These are phyloP conservation scores for Liopterus haemorrhoidalis DNA, from an alignment of 2,888 invertebrate species.

Conservation along the genomic window DNA sequence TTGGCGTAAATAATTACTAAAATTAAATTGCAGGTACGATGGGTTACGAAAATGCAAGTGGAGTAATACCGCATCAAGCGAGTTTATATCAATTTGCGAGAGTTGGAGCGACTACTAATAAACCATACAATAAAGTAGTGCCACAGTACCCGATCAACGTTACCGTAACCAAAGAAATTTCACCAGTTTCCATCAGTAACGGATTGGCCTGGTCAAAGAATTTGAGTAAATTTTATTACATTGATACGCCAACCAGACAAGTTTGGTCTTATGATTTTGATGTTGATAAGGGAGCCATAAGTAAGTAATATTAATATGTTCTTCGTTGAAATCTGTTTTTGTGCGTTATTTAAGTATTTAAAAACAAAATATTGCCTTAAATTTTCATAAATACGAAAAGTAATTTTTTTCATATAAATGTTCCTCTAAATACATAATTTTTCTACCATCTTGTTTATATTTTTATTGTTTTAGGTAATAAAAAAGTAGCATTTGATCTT, in stretches of 20 bases:
- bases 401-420: not conserved
- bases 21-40: conserved; percentile 54
- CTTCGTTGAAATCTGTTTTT: too few species aligned
- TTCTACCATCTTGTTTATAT: too few species aligned
- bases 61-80: conserved; percentile 51
- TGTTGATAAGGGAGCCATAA: conserved; percentile 47
- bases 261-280: conserved; percentile 64
- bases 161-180: conserved; percentile 24
- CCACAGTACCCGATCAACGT: too few species aligned
- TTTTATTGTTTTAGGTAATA: conserved; percentile 31
- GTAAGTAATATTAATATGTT: too few species aligned
- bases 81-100: conserved; percentile 54
- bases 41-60: conserved; percentile 51
- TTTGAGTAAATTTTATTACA: conserved; percentile 64
- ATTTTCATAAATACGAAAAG: too few species aligned
- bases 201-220: conserved; percentile 68
- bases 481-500: conserved; percentile 55
- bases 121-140: too few species aligned
- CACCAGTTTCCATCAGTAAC: conserved; percentile 59
- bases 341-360: too few species aligned
- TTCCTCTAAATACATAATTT: not conserved
- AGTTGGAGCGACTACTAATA: too few species aligned
- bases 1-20: too few species aligned
- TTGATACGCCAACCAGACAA: conserved; percentile 60
- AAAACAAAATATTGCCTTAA: too few species aligned